These are phyloP conservation scores for Oligia fasciuncula DNA, from an alignment of 2,888 invertebrate genomes.

Conservation along the genomic window DNA sequence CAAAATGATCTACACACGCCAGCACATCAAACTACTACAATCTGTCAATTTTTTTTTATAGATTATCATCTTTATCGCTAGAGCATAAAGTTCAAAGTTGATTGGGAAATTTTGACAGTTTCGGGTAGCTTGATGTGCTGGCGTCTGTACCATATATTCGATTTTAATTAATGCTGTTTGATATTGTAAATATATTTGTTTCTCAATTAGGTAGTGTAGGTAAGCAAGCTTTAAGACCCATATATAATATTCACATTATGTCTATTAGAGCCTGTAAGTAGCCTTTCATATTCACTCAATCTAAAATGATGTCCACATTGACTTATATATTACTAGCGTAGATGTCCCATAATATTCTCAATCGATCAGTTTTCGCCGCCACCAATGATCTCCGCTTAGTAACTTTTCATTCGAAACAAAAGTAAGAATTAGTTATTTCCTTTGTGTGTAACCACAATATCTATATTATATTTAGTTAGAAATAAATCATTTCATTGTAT, in stretches of 20 bases:
- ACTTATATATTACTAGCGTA: too few relatives aligned
- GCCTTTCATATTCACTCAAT: neutral
- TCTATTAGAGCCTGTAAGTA: conserved; percentile 11
- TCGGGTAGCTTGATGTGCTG: too few relatives aligned
- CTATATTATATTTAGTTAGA: conserved; percentile 9
- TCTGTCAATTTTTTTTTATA: too few relatives aligned
- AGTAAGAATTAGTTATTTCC: neutral
- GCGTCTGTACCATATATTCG: neutral
- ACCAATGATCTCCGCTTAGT: conserved; percentile 50
- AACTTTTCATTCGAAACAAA: conserved; percentile 23
- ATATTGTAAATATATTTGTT: neutral
- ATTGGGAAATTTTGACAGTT: too few relatives aligned
- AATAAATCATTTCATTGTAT: neutral
- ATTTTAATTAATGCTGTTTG: neutral
- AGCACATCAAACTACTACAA: too few relatives aligned
- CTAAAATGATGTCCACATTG: conserved; percentile 1
- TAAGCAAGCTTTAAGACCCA: conserved; percentile 8
- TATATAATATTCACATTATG: neutral
- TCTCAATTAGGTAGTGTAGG: neutral
- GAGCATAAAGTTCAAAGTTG: too few relatives aligned
- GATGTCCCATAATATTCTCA: conserved; percentile 5
- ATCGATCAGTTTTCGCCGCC: conserved; percentile 54
- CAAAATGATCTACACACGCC: neutral
- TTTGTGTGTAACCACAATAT: neutral
- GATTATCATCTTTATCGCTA: too few relatives aligned